Evolutionary conservation across 2,888 invertebrate genomes (phyloP).

Genomic region (Ophion ellenae): DNA sequence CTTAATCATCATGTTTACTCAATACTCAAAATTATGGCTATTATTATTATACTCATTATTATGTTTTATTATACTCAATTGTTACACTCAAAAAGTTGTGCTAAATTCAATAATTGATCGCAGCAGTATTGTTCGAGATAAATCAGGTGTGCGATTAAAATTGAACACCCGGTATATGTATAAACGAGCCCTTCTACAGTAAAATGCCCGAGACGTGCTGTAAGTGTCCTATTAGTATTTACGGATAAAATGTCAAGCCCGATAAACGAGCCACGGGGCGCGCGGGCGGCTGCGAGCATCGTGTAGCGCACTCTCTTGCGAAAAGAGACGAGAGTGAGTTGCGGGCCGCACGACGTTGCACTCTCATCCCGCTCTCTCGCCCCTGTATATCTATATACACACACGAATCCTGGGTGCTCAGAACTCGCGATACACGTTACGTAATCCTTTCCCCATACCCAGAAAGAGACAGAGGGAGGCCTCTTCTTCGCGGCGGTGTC

Average conservation of each 20-base stretch:
- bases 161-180: background rate
- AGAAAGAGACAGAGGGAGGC: conserved; percentile 16
- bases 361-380: conserved; percentile 11
- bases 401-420: conserved; percentile 1
- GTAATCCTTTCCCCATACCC: conserved; percentile 16
- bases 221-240: conserved; percentile 79
- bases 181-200: background rate
- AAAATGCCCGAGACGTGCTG: conserved; percentile 45
- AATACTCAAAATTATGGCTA: no score
- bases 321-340: background rate
- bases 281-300: conserved; percentile 55
- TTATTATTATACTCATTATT: no score
- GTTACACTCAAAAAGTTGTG: no score
- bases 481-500: background rate
- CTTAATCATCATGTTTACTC: no score
- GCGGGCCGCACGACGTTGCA: background rate
- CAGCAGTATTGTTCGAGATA: no score
- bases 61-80: no score
- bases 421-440: conserved; percentile 36
- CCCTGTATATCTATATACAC: background rate
- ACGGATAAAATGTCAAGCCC: conserved; percentile 78
- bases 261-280: conserved; percentile 73
- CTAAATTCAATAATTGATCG: no score
- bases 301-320: conserved; percentile 16
- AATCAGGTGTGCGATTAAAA: background rate